Evolutionary conservation across 2,888 invertebrate genomes (phyloP).

Genomic region (Barypeithes pellucidus): DNA sequence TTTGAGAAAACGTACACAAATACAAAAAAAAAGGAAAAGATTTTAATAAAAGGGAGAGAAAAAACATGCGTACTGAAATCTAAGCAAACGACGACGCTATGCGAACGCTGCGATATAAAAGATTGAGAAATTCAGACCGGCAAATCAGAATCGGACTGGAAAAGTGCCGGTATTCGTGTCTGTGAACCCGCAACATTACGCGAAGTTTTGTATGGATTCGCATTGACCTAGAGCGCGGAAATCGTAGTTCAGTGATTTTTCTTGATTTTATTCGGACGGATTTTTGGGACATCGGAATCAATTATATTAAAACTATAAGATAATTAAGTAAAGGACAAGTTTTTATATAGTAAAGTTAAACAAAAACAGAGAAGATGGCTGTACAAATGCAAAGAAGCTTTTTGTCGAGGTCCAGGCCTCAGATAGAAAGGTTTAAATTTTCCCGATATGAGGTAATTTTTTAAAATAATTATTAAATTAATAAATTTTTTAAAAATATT

Average conservation of each 20-base stretch:
- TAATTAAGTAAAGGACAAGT: not conserved
- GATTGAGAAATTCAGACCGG: constrained; percentile 17
- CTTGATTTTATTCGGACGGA: not conserved
- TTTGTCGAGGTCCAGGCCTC: constrained; percentile 16
- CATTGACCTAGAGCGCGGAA: not conserved
- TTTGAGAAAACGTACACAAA: not conserved
- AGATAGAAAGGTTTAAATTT: constrained; percentile 46
- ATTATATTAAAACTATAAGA: not conserved
- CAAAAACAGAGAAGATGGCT: constrained; percentile 32
- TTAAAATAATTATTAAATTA: not conserved
- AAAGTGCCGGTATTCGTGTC: not conserved
- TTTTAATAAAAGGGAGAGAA: constrained; percentile 9
- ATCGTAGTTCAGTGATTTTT: constrained; percentile 19
- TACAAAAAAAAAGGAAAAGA: constrained; percentile 10
- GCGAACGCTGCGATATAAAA: constrained; percentile 15
- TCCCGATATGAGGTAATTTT: constrained; percentile 49
- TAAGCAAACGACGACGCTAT: not conserved
- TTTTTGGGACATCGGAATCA: not conserved
- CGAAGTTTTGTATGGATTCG: constrained; percentile 20
- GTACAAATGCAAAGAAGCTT: constrained; percentile 44
- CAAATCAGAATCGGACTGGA: constrained; percentile 3
- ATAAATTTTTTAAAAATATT: no score
- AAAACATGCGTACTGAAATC: constrained; percentile 16
- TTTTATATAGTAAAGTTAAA: not conserved
- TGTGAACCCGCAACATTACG: not conserved